Percentiles rank a stretch among this genome's conserved stretches.
phyloP scores from a whole-genome alignment of 2,888 invertebrate species.

The Leistus spinibarbis region DNA sequence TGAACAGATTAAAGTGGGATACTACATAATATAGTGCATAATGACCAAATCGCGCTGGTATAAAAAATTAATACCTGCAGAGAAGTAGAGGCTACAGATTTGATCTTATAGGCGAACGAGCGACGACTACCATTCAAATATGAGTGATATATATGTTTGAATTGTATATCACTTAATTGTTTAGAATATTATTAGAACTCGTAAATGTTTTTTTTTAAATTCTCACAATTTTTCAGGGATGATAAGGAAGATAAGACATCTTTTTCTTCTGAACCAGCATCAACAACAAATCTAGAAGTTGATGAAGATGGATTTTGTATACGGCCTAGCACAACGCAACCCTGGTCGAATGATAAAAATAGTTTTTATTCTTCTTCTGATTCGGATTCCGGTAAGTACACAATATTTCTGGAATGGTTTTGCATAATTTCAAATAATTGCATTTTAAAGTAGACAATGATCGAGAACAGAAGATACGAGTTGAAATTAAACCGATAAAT shows the following conservation, averaged over 20 bases:
- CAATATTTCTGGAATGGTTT: constrained; percentile 1
- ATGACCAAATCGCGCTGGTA: too few species aligned
- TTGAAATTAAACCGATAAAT: constrained; percentile 93
- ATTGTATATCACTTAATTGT: too few species aligned
- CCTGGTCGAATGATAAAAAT: constrained; percentile 76
- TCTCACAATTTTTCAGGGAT: constrained; percentile 59
- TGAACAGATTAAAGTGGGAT: too few species aligned
- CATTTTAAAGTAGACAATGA: constrained; percentile 68
- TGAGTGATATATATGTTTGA: too few species aligned
- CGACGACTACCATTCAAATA: too few species aligned
- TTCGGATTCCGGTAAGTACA: constrained; percentile 68
- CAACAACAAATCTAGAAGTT: constrained; percentile 70
- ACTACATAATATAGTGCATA: too few species aligned
- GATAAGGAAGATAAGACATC: constrained; percentile 70
- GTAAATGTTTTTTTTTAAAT: too few species aligned
- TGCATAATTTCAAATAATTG: constrained; percentile 4
- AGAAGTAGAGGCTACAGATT: too few species aligned
- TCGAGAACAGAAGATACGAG: constrained; percentile 86
- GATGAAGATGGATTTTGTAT: constrained; percentile 95
- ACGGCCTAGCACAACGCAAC: constrained; percentile 76
- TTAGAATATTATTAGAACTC: too few species aligned
- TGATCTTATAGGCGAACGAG: too few species aligned
- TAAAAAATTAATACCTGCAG: too few species aligned
- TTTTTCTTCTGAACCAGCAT: constrained; percentile 47
- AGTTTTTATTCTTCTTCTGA: constrained; percentile 92